phyloP scores from a whole-genome alignment of 2,113 vertebrate species.

The Thermophis baileyi region DNA sequence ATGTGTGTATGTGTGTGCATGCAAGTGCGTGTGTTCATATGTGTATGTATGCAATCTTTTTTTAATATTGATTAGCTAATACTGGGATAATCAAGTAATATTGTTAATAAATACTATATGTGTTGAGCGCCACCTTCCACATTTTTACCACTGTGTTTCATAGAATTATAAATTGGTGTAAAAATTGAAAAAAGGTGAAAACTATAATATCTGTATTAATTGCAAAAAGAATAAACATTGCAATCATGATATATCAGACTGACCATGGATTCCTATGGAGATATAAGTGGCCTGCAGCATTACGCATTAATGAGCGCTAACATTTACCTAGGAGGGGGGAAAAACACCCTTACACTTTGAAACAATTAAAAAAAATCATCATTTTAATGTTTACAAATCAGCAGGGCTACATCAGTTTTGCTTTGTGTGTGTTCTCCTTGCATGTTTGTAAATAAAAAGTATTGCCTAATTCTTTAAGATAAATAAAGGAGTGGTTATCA shows the following conservation, averaged over 20 bases:
- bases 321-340: neutral
- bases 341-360: neutral
- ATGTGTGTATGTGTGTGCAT: neutral
- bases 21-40: neutral
- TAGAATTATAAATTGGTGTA: neutral
- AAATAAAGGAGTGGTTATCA: neutral
- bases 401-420: neutral
- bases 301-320: neutral
- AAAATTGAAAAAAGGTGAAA: neutral
- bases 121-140: neutral
- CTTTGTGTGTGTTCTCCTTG: neutral
- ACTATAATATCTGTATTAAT: neutral
- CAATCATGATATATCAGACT: neutral
- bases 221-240: conserved; percentile 23
- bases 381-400: neutral
- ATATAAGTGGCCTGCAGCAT: neutral
- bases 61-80: conserved; percentile 22
- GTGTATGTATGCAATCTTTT: neutral
- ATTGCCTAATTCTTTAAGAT: neutral
- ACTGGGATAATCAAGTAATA: neutral
- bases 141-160: neutral
- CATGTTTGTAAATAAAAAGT: neutral
- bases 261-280: neutral
- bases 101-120: neutral
- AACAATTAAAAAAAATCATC: neutral